Base-by-base conservation (phyloP, 1,140 invertebrate genomes). In the Sarcophaga bullata region DNA sequence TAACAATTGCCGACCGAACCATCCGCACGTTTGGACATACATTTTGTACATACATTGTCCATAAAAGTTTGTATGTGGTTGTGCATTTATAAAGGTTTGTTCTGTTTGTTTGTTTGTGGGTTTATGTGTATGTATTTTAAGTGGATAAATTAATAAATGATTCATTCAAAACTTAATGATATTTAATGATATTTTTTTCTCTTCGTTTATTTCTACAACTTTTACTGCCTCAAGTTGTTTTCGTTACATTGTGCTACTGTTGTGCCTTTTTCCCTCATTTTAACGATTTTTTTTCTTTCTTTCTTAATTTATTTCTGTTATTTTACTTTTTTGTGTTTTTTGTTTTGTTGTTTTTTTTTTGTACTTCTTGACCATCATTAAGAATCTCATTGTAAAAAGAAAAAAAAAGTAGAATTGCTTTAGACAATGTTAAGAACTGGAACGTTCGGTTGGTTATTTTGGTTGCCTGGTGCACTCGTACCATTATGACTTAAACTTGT, bases 201-300 rank as follows among this genome's bases (percentile, higher is more conserved):
- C 73, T 47, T 76, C 73, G 47, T 76, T 48, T 76, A 46, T n/a
- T 58, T 58, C 54, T n/a, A n/a, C 7, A 15, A n/a, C 13, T 37
- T 37, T 37, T 37, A 37, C 25, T 78, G 75, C 49, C 73, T 49
- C 46, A 76, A 76, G 48, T 58, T 68, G 62, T 68, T 68, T 9
- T 68, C 50, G 75, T 78, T 78, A 78, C 75, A 78, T 78, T 78
- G 49, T 50, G 75, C 75, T 78, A 78, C 75, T 25, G 75, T 50
- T n/a, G 49, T 50, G 75, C 25, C 25, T 52, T 78, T 17, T 50
- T 78, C n/a, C n/a, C 6, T 50, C 49, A 8, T 19, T 50, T 73
- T 15, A 15, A 17, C 46, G 46, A n/a, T 76, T 76, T 76, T 6
- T n/a, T n/a, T n/a, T n/a, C n/a, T n/a, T n/a, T n/a, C n/a, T n/a